These are phyloP conservation scores for Phymastichus coffea DNA, from an alignment of 1,140 invertebrate species.

Conservation along the genomic window DNA sequence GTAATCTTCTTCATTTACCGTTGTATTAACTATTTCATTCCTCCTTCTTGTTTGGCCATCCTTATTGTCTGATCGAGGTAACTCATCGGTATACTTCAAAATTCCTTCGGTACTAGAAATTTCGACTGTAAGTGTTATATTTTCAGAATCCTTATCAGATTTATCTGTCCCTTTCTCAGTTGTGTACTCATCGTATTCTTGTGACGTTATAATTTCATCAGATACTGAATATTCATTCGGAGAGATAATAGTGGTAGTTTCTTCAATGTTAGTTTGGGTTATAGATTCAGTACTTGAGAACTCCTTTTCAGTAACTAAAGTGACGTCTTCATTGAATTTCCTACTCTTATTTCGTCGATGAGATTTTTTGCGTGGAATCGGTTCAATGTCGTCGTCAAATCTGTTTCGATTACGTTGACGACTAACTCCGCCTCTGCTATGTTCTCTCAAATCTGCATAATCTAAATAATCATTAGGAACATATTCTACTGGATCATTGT, in stretches of 20 bases:
- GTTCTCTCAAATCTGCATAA: conserved; percentile 8
- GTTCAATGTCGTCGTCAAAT: conserved; percentile 7
- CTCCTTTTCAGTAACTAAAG: background rate
- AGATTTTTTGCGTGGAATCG: conserved; percentile 18
- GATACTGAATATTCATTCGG: conserved; percentile 2
- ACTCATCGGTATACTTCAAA: conserved; percentile 55
- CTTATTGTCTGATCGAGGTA: conserved; percentile 42
- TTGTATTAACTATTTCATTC: conserved; percentile 31
- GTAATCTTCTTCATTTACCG: conserved; percentile 50
- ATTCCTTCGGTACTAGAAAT: conserved; percentile 50
- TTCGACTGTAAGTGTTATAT: conserved; percentile 14
- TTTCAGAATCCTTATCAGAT: conserved; percentile 1
- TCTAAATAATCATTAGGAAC: conserved; percentile 18
- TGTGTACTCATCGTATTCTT: conserved; percentile 13
- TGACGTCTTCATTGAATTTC: background rate
- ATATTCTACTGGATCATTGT: conserved; percentile 20
- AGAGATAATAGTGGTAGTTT: background rate
- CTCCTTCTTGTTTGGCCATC: conserved; percentile 31
- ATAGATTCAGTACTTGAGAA: background rate
- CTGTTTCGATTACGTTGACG: conserved; percentile 2
- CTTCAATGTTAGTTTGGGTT: background rate
- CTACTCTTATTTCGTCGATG: conserved; percentile 20
- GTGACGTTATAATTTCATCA: background rate
- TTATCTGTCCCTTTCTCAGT: background rate
- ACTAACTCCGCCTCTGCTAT: background rate